Percentiles rank a stretch among this genome's conserved stretches.
These are phyloP conservation scores for Cotesia typhae DNA, from an alignment of 1,140 invertebrate genomes.

Conservation along the genomic window DNA sequence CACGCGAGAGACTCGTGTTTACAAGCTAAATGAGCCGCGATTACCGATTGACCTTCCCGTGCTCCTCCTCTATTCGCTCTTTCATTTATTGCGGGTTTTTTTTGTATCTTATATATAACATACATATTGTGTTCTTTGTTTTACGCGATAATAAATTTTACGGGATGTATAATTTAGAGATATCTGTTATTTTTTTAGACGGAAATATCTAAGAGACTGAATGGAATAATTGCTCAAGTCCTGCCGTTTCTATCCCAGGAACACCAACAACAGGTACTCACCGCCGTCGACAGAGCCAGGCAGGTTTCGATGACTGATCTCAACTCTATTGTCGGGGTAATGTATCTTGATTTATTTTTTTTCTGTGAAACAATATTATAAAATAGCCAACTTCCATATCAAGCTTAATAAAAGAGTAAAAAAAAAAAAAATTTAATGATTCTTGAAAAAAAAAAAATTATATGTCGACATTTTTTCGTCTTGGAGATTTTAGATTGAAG, in stretches of 20 bases:
- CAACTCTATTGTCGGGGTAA: slow-evolving; percentile 88
- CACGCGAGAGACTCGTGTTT: slow-evolving; percentile 15
- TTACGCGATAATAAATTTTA: slow-evolving; percentile 1
- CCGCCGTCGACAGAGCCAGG: slow-evolving; percentile 92
- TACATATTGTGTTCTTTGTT: background rate
- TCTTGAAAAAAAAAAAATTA: too few species aligned
- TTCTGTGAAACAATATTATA: background rate
- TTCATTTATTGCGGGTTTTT: background rate
- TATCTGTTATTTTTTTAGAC: slow-evolving; percentile 71
- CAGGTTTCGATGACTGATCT: slow-evolving; percentile 95
- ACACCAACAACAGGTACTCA: slow-evolving; percentile 93
- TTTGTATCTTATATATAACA: background rate
- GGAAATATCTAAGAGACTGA: slow-evolving; percentile 93
- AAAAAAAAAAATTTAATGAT: too few species aligned
- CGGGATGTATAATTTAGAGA: background rate
- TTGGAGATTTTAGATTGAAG: too few species aligned
- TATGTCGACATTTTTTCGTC: too few species aligned
- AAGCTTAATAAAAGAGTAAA: too few species aligned
- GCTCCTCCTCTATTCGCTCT: background rate
- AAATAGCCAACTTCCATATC: background rate
- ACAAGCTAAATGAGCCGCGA: slow-evolving; percentile 16
- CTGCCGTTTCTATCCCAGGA: slow-evolving; percentile 92
- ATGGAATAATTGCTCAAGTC: slow-evolving; percentile 89
- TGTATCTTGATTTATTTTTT: slow-evolving; percentile 48
- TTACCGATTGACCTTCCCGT: slow-evolving; percentile 5